phyloP scores from a whole-genome alignment of 2,888 invertebrate genomes.

The Melanostoma mellinum region DNA sequence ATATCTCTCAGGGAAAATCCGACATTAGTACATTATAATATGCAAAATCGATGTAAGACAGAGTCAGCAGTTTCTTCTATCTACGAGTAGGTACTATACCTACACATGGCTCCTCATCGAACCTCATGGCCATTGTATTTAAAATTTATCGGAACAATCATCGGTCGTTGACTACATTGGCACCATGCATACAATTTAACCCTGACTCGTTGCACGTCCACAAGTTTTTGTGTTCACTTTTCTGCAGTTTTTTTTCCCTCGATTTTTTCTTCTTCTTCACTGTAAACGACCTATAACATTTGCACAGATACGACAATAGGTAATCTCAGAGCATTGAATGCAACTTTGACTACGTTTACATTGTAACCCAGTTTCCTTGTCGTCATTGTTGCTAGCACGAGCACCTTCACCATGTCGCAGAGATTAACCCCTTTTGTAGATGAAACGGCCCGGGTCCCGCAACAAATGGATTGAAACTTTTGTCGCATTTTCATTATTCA shows the following conservation, averaged over 20 bases:
- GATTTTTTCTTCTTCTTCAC: neutral
- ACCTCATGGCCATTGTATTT: slow-evolving; percentile 27
- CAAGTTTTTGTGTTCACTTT: slow-evolving; percentile 34
- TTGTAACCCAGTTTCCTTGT: slow-evolving; percentile 52
- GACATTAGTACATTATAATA: too few species aligned
- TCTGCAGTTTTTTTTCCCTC: neutral
- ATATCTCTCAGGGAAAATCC: too few species aligned
- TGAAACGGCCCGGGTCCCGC: slow-evolving; percentile 25
- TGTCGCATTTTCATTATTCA: slow-evolving; percentile 70
- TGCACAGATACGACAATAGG: slow-evolving; percentile 25
- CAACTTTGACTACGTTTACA: slow-evolving; percentile 62
- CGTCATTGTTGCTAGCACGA: neutral
- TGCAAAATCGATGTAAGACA: too few species aligned
- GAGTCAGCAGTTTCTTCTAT: too few species aligned
- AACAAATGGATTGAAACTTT: slow-evolving; percentile 65
- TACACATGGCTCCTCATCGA: slow-evolving; percentile 10
- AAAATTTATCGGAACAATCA: slow-evolving; percentile 63
- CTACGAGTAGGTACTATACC: too few species aligned
- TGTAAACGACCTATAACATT: slow-evolving; percentile 26
- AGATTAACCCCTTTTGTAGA: slow-evolving; percentile 44
- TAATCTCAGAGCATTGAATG: slow-evolving; percentile 60
- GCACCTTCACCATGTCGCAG: neutral
- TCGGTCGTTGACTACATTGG: slow-evolving; percentile 49
- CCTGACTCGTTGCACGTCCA: slow-evolving; percentile 55
- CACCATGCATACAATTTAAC: slow-evolving; percentile 49